phyloP scores from a whole-genome alignment of 1,140 invertebrate species.

The Drosophila ohnishii region DNA sequence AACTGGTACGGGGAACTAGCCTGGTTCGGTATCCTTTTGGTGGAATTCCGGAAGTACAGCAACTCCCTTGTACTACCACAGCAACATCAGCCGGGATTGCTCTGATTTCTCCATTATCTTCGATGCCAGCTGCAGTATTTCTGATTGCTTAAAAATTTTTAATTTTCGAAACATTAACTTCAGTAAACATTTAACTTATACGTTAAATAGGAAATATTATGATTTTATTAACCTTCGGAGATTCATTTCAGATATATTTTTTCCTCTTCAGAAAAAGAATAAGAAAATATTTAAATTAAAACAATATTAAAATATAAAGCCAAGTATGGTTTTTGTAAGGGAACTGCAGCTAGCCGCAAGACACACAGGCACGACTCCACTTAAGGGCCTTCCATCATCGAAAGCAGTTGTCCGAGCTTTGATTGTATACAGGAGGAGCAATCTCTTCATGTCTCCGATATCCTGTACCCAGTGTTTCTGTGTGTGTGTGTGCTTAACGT shows the following conservation, averaged over 20 bases:
- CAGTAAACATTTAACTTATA: not conserved
- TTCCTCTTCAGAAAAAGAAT: too few species aligned
- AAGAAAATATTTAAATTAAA: too few species aligned
- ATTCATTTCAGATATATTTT: too few species aligned
- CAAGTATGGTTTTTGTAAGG: too few species aligned
- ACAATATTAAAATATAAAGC: too few species aligned
- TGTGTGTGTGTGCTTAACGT: constrained; percentile 63
- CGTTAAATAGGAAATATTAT: not conserved
- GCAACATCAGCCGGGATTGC: not conserved
- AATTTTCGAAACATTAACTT: not conserved
- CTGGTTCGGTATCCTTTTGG: not conserved
- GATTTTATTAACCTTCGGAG: not conserved
- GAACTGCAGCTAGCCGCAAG: not conserved
- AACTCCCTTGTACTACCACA: constrained; percentile 1
- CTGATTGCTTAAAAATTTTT: too few species aligned
- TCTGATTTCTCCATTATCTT: not conserved
- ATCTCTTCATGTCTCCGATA: not conserved
- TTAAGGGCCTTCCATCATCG: not conserved
- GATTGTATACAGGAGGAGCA: constrained; percentile 33
- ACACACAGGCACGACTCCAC: not conserved
- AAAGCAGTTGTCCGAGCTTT: constrained; percentile 35
- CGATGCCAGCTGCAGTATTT: not conserved
- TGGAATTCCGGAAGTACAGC: constrained; percentile 15
- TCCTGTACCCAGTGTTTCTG: not conserved
- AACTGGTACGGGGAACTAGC: constrained; percentile 22